phyloP scores from a whole-genome alignment of 2,888 invertebrate genomes.

The Heliconius hortense region DNA sequence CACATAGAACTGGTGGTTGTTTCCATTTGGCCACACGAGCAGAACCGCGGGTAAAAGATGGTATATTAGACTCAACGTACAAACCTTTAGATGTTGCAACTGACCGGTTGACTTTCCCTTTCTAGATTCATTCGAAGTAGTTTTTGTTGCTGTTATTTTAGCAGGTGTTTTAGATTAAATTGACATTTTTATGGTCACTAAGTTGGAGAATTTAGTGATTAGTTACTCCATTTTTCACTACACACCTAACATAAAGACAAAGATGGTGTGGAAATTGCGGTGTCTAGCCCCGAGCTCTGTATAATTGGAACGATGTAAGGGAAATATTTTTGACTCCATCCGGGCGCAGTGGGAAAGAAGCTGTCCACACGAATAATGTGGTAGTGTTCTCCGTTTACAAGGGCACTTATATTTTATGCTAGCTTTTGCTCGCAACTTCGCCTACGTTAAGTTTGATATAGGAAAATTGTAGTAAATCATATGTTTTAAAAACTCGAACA shows the following conservation, averaged over 20 bases:
- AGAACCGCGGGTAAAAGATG: neutral
- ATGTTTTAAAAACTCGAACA: too few relatives aligned
- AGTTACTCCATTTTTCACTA: neutral
- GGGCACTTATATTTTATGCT: too few relatives aligned
- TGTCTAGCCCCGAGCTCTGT: neutral
- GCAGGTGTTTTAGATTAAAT: neutral
- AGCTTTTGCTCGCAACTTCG: too few relatives aligned
- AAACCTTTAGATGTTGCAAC: slow-evolving; percentile 13
- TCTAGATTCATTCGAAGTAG: slow-evolving; percentile 4
- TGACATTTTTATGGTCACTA: neutral
- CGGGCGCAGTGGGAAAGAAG: too few relatives aligned
- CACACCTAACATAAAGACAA: neutral
- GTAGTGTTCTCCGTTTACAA: too few relatives aligned
- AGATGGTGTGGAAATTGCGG: neutral
- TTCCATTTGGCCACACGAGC: neutral
- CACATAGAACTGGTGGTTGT: too few relatives aligned
- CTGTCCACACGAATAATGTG: too few relatives aligned
- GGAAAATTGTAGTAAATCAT: too few relatives aligned
- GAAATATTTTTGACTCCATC: neutral
- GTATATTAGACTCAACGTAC: neutral
- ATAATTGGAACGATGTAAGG: neutral
- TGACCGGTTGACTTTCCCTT: slow-evolving; percentile 25
- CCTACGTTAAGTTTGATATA: too few relatives aligned
- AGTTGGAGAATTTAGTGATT: neutral
- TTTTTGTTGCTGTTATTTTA: neutral